A percentile compares a stretch with the other conserved stretches of the same genome.
Evolutionary conservation across 2,113 vertebrate species (phyloP).

Genomic region (Aptenodytes patagonicus): DNA sequence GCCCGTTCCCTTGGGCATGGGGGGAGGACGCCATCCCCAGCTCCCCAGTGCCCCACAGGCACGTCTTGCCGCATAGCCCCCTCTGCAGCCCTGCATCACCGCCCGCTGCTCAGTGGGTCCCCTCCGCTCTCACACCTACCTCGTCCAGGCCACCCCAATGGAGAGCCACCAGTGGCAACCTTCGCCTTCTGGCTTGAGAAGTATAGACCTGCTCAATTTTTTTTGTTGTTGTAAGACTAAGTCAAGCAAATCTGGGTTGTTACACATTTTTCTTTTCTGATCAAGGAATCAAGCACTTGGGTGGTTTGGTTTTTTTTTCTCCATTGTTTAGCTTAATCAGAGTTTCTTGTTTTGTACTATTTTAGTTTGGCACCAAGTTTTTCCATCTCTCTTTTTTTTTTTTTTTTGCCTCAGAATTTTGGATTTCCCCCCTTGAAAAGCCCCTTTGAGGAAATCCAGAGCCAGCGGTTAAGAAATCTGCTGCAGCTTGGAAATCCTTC

Average conservation of each 20-base stretch:
- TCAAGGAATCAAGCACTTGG: background rate
- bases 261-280: background rate
- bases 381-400: background rate
- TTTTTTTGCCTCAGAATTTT: background rate
- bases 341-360: background rate
- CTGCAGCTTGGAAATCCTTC: background rate
- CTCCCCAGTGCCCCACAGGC: background rate
- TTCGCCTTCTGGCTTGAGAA: background rate
- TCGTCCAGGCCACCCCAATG: background rate
- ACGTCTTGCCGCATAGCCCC: background rate
- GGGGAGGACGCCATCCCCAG: background rate
- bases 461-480: background rate
- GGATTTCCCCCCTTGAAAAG: background rate
- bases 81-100: background rate
- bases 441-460: background rate
- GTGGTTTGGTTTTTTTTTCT: background rate
- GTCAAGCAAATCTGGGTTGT: background rate
- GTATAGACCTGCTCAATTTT: rapidly evolving
- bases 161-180: background rate
- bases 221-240: background rate
- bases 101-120: background rate
- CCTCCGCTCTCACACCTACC: background rate
- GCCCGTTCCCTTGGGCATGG: rapidly evolving
- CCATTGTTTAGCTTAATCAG: background rate
- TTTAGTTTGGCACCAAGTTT: background rate